These are phyloP conservation scores for Hypselothyrea guttata DNA, from an alignment of 2,888 invertebrate genomes.

Conservation along the genomic window DNA sequence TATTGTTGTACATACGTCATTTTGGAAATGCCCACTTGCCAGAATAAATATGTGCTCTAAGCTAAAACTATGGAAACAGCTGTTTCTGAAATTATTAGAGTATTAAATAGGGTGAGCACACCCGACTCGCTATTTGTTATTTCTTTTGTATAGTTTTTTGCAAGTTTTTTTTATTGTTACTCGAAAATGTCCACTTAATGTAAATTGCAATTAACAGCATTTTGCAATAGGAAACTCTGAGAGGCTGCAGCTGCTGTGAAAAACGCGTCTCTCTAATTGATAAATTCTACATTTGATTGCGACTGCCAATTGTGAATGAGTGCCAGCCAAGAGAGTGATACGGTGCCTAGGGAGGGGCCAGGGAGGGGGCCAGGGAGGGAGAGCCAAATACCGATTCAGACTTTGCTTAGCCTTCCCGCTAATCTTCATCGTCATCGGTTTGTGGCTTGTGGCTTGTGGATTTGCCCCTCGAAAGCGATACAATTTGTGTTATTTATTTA, in stretches of 20 bases:
- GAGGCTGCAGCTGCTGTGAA: slow-evolving; percentile 36
- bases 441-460: too few relatives aligned
- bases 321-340: not conserved
- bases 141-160: slow-evolving; percentile 13
- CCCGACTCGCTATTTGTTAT: not conserved
- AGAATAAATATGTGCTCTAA: too few relatives aligned
- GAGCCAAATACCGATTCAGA: slow-evolving; percentile 31
- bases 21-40: too few relatives aligned
- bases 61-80: too few relatives aligned
- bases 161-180: slow-evolving; percentile 22
- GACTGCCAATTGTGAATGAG: slow-evolving; percentile 34
- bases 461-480: slow-evolving; percentile 34
- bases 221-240: slow-evolving; percentile 54
- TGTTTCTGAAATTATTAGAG: slow-evolving; percentile 22
- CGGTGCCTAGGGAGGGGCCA: not conserved
- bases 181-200: slow-evolving; percentile 46
- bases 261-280: slow-evolving; percentile 56
- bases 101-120: slow-evolving; percentile 28
- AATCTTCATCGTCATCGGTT: slow-evolving; percentile 22
- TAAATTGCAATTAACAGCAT: slow-evolving; percentile 64
- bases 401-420: slow-evolving; percentile 54
- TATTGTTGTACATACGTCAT: too few relatives aligned
- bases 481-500: slow-evolving; percentile 15
- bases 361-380: not conserved
- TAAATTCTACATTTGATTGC: slow-evolving; percentile 48